A percentile compares a stretch with the other conserved stretches of the same genome.
phyloP scores from a whole-genome alignment of 2,797 vertebrate genomes.

The Sorex maritimensis region DNA sequence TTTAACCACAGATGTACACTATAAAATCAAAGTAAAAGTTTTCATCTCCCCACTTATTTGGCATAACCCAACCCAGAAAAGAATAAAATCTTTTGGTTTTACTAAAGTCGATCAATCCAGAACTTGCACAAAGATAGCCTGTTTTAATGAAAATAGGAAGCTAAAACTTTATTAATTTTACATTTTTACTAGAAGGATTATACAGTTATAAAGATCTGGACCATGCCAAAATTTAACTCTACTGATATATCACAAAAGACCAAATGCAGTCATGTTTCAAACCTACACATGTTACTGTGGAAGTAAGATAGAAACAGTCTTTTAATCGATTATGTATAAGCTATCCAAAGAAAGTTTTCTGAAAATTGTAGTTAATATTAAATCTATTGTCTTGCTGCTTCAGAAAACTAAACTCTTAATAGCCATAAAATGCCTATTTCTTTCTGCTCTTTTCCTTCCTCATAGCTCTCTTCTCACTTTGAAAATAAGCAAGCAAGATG shows the following conservation, averaged over 20 bases:
- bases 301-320: neutral
- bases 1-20: slow-evolving; percentile 31
- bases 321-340: neutral
- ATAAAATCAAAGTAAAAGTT: slow-evolving; percentile 65
- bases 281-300: neutral
- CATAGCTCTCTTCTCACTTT: neutral
- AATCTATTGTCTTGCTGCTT: neutral
- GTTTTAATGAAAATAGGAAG: slow-evolving; percentile 27
- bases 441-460: neutral
- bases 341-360: neutral
- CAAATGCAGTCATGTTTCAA: too few relatives aligned
- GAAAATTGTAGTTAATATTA: slow-evolving; percentile 1
- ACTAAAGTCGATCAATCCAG: neutral
- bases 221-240: neutral
- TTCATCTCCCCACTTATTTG: slow-evolving; percentile 14
- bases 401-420: slow-evolving; percentile 36
- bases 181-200: neutral
- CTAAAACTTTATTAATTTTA: slow-evolving; percentile 42
- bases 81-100: neutral
- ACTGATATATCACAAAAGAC: neutral
- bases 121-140: neutral
- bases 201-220: neutral
- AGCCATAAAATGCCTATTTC: neutral
- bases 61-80: slow-evolving; percentile 6
- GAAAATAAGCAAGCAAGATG: neutral